A percentile compares a stretch with the other conserved stretches of the same genome.
Evolutionary conservation across 2,888 invertebrate species (phyloP).

Genomic region (Caenorhabditis japonica): DNA sequence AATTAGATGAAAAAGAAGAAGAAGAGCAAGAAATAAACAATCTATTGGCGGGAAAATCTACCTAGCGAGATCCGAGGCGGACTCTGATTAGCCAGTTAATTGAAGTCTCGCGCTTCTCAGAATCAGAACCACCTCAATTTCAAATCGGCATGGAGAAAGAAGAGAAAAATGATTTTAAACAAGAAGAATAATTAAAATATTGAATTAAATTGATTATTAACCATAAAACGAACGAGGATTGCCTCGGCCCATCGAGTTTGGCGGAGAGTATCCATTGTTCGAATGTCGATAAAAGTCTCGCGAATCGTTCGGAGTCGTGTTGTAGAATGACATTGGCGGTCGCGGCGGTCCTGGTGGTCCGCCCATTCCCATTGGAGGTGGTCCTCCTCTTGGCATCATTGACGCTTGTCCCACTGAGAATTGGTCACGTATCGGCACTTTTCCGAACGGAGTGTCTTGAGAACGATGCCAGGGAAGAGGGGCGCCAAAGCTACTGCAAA

Average conservation of each 20-base stretch:
- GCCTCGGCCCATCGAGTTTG: slow-evolving; percentile 3
- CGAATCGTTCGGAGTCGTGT: not conserved
- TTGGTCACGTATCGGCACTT: slow-evolving; percentile 23
- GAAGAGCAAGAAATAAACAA: no score
- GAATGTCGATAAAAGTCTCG: slow-evolving; percentile 6
- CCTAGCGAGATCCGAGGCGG: no score
- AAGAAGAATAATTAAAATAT: no score
- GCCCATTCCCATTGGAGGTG: slow-evolving; percentile 3
- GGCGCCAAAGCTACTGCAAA: no score
- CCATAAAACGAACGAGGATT: slow-evolving; percentile 29
- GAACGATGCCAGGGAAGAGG: slow-evolving; percentile 30
- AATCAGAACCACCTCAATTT: no score
- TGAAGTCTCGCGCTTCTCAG: no score
- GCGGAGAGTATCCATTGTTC: slow-evolving; percentile 7
- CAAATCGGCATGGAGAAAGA: no score
- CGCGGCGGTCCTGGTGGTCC: not conserved
- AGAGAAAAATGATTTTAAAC: no score
- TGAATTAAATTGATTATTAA: no score
- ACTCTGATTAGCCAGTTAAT: no score
- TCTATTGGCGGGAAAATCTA: no score
- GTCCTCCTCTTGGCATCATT: not conserved
- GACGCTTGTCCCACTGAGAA: slow-evolving; percentile 5
- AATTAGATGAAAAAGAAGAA: no score
- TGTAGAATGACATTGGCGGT: slow-evolving; percentile 2
- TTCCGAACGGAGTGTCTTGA: slow-evolving; percentile 39